phyloP scores from a whole-genome alignment of 2,113 vertebrate species.

The Litocranius walleri region DNA sequence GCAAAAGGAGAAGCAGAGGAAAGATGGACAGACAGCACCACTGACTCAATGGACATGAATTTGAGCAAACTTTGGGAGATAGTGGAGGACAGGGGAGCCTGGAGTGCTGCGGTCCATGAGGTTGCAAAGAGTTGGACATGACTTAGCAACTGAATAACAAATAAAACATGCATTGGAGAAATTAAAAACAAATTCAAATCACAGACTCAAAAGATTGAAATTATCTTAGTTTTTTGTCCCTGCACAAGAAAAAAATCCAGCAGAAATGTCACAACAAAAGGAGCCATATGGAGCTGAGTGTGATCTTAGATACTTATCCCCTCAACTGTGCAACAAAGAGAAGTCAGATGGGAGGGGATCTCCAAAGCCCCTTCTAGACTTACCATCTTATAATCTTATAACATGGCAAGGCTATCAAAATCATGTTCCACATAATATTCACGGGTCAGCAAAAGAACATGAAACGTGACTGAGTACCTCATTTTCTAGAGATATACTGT shows the following conservation, averaged over 20 bases:
- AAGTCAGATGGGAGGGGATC: neutral
- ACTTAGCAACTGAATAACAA: neutral
- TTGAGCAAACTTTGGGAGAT: neutral
- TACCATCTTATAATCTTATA: neutral
- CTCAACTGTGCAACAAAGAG: neutral
- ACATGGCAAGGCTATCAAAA: neutral
- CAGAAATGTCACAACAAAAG: neutral
- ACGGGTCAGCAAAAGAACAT: neutral
- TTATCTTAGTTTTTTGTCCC: neutral
- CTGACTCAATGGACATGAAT: neutral
- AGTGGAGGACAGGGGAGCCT: neutral
- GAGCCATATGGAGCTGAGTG: neutral
- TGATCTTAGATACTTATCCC: neutral
- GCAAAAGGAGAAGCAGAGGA: neutral
- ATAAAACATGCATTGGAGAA: conserved; percentile 24
- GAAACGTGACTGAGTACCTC: neutral
- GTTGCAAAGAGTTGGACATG: neutral
- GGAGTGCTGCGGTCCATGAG: neutral
- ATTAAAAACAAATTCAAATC: conserved; percentile 24
- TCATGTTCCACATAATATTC: neutral
- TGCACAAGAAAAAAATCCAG: neutral
- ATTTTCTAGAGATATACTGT: neutral
- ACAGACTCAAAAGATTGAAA: conserved; percentile 29
- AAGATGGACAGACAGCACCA: neutral
- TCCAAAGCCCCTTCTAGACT: neutral